phyloP scores from a whole-genome alignment of 2,888 invertebrate genomes.

The Pollenia amentaria region DNA sequence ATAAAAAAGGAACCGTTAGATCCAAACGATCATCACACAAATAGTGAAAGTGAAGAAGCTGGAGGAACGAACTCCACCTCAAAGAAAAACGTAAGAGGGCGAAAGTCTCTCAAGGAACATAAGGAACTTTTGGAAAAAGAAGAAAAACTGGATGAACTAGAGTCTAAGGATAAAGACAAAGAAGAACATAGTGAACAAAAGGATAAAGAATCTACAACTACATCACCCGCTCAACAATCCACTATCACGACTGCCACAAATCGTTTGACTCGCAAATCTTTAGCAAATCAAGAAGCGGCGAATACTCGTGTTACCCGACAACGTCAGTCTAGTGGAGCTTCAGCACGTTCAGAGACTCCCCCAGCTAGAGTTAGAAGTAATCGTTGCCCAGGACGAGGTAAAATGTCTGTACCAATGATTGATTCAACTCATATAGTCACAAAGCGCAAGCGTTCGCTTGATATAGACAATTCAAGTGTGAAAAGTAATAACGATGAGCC shows the following conservation, averaged over 20 bases:
- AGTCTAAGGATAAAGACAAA: slow-evolving; percentile 55
- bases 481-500: slow-evolving; percentile 74
- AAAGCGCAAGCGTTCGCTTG: slow-evolving; percentile 80
- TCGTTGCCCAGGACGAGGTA: slow-evolving; percentile 73
- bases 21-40: slow-evolving; percentile 71
- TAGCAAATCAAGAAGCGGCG: slow-evolving; percentile 79
- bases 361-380: slow-evolving; percentile 70
- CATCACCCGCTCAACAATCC: slow-evolving; percentile 64
- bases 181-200: slow-evolving; percentile 60
- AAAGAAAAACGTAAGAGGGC: slow-evolving; percentile 77
- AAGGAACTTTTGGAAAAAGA: slow-evolving; percentile 73
- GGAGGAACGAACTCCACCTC: slow-evolving; percentile 17
- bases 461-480: slow-evolving; percentile 73
- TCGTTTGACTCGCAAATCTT: slow-evolving; percentile 82
- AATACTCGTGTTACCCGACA: slow-evolving; percentile 82
- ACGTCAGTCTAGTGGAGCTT: slow-evolving; percentile 73
- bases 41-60: slow-evolving; percentile 75
- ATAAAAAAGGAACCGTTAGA: slow-evolving; percentile 76
- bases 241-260: slow-evolving; percentile 75
- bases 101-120: slow-evolving; percentile 80
- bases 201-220: slow-evolving; percentile 67
- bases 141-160: slow-evolving; percentile 73
- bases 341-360: slow-evolving; percentile 77
- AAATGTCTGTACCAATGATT: slow-evolving; percentile 74
- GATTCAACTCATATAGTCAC: slow-evolving; percentile 68